Evolutionary conservation across 2,888 invertebrate genomes (phyloP).

Genomic region (Hoplodrina ambigua): DNA sequence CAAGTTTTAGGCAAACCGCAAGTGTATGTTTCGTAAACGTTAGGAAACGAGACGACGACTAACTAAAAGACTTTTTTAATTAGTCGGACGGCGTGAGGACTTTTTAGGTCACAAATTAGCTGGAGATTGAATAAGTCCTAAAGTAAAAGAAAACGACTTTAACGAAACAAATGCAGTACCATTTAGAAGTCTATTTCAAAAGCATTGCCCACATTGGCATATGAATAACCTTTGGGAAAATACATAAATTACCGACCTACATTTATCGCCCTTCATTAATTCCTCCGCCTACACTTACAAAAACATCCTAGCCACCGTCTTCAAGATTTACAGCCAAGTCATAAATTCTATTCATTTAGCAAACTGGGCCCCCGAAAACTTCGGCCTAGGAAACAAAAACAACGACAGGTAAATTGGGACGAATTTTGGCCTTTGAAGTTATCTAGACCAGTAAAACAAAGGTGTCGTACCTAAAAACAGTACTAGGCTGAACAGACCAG

Average conservation of each 20-base stretch:
- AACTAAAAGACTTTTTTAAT: conserved; percentile 36
- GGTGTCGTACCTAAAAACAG: conserved; percentile 26
- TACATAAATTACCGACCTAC: conserved; percentile 34
- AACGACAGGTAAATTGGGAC: conserved; percentile 34
- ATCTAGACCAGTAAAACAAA: conserved; percentile 34
- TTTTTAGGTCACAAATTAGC: conserved; percentile 43
- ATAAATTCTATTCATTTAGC: conserved; percentile 41
- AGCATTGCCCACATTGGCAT: not conserved
- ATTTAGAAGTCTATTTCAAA: not conserved
- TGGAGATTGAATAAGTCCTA: conserved; percentile 1
- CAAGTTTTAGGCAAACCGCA: conserved; percentile 43
- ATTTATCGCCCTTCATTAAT: conserved; percentile 49
- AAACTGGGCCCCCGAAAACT: conserved; percentile 23
- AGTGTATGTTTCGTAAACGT: conserved; percentile 39
- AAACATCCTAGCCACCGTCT: conserved; percentile 36
- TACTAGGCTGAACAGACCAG: not conserved
- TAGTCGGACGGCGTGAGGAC: conserved; percentile 22
- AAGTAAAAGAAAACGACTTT: not conserved
- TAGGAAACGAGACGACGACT: conserved; percentile 25
- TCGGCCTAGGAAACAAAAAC: conserved; percentile 44
- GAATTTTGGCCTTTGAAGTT: conserved; percentile 28
- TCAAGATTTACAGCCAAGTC: conserved; percentile 43
- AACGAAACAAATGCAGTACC: not conserved
- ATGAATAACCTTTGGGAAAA: conserved; percentile 17
- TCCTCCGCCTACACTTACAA: conserved; percentile 21